Evolutionary conservation across 2,888 invertebrate genomes (phyloP).

Genomic region (Nezara viridula): DNA sequence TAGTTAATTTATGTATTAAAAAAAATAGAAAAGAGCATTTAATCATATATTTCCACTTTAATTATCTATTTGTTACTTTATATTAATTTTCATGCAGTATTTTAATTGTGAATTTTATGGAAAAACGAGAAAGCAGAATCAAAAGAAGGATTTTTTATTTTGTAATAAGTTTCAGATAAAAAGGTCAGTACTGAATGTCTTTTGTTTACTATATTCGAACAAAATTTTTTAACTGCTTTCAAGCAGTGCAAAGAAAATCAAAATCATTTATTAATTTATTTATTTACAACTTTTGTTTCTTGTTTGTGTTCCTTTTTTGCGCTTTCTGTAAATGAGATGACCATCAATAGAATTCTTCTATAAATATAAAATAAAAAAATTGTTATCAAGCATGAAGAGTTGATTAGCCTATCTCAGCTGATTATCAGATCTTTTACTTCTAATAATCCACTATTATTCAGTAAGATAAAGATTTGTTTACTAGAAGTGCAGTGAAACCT

Average conservation of each 20-base stretch:
- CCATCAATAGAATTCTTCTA: too few species aligned
- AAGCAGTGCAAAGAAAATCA: background rate
- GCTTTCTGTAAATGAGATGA: too few species aligned
- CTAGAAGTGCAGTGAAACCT: background rate
- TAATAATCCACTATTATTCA: too few species aligned
- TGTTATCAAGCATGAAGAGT: background rate
- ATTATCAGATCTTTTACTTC: background rate
- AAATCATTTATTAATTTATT: background rate
- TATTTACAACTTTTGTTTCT: too few species aligned
- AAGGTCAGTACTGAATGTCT: background rate
- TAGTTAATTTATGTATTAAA: background rate
- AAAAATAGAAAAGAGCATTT: background rate
- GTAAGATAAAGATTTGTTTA: too few species aligned
- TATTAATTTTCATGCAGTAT: background rate
- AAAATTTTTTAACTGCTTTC: too few species aligned
- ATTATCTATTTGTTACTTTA: background rate
- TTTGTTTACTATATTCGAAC: too few species aligned
- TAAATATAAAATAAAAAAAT: background rate
- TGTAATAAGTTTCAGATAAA: background rate
- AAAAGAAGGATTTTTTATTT: background rate
- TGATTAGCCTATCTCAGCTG: too few species aligned
- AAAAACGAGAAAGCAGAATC: background rate
- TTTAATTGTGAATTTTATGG: background rate
- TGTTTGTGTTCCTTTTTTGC: too few species aligned
- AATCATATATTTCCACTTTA: background rate